Evolutionary conservation across 2,113 vertebrate species (phyloP).

Genomic region (Halichoerus grypus): DNA sequence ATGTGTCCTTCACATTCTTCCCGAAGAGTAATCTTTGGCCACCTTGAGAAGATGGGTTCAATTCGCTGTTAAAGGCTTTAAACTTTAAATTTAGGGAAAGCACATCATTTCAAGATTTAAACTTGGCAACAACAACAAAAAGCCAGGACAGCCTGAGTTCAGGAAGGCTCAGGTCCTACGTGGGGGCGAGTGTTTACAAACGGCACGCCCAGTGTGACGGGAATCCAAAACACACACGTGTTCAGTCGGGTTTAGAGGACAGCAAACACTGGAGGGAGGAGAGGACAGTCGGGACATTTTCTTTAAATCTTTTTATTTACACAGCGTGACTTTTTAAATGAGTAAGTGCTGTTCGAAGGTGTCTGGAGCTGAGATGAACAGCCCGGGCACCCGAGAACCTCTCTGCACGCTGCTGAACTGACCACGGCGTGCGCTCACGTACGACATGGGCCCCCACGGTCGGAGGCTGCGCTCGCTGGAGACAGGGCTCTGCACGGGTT

Average conservation of each 20-base stretch:
- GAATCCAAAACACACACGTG: accelerated
- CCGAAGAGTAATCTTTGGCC: neutral
- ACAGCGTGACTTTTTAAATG: neutral
- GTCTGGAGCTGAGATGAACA: neutral
- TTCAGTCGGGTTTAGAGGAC: neutral
- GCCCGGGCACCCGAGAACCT: no score
- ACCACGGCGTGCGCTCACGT: accelerated
- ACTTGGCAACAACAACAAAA: neutral
- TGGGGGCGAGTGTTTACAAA: accelerated
- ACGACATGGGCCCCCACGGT: accelerated
- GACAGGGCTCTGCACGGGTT: neutral
- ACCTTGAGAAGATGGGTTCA: neutral
- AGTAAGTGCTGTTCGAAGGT: neutral
- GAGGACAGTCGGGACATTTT: accelerated
- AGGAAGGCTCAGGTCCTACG: accelerated
- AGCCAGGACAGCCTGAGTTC: neutral
- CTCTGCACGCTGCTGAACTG: accelerated
- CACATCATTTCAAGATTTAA: neutral
- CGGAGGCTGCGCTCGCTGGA: neutral
- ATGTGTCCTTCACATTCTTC: neutral
- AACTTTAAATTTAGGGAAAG: neutral
- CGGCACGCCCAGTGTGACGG: accelerated
- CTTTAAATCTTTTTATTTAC: neutral
- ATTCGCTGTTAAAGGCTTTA: neutral
- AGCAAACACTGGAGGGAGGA: neutral